phyloP scores from a whole-genome alignment of 2,113 vertebrate species.

The Mesocricetus auratus region DNA sequence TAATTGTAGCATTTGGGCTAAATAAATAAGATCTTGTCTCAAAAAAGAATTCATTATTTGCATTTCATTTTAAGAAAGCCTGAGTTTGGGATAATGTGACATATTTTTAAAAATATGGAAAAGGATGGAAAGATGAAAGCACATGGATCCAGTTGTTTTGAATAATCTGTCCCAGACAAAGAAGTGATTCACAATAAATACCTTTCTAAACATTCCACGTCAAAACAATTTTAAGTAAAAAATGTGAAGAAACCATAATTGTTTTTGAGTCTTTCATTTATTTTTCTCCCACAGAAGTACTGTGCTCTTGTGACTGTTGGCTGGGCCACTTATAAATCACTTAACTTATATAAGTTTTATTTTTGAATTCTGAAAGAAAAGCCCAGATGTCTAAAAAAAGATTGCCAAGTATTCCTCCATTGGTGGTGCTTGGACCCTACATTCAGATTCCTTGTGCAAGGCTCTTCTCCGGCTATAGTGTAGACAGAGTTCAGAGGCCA shows the following conservation, averaged over 20 bases:
- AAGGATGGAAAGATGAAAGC: slow-evolving; percentile 56
- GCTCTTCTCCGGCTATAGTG: slow-evolving; percentile 8
- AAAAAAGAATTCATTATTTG: slow-evolving; percentile 41
- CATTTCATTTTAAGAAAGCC: slow-evolving; percentile 23
- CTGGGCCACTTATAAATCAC: slow-evolving; percentile 52
- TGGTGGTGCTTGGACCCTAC: slow-evolving; percentile 50
- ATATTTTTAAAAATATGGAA: slow-evolving; percentile 62
- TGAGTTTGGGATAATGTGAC: neutral
- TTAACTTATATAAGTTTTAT: slow-evolving; percentile 63
- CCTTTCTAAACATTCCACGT: slow-evolving; percentile 80
- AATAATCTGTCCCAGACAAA: slow-evolving; percentile 83
- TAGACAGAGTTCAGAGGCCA: neutral
- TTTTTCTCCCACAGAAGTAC: slow-evolving; percentile 76
- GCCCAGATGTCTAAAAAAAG: slow-evolving; percentile 38
- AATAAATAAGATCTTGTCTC: neutral
- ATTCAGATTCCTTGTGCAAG: slow-evolving; percentile 31
- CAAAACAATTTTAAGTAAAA: slow-evolving; percentile 79
- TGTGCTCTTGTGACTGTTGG: slow-evolving; percentile 74
- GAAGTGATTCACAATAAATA: slow-evolving; percentile 79
- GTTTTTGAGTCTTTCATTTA: slow-evolving; percentile 77
- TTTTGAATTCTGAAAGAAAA: slow-evolving; percentile 68
- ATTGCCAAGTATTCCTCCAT: slow-evolving; percentile 30
- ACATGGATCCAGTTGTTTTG: slow-evolving; percentile 77
- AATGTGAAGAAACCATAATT: slow-evolving; percentile 84
- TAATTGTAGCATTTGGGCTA: neutral